Evolutionary conservation across 2,888 invertebrate genomes (phyloP).

Genomic region (Scaptomyza reducta): DNA sequence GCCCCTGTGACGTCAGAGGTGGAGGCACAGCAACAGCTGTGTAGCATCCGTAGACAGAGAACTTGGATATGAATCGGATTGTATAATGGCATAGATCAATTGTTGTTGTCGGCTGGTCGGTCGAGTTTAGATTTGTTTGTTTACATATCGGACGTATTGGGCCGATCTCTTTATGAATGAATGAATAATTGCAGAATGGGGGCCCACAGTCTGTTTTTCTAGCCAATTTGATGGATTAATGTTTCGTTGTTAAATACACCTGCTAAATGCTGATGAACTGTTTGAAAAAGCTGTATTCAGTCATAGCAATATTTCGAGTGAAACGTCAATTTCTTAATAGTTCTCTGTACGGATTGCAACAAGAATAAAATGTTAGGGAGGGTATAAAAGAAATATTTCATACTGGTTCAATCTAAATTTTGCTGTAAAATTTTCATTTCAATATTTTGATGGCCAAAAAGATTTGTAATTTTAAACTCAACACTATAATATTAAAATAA

Average conservation of each 20-base stretch:
- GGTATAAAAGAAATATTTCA: no score
- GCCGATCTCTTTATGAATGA: constrained; percentile 76
- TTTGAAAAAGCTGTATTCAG: constrained; percentile 5
- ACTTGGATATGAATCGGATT: constrained; percentile 21
- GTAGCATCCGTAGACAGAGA: constrained; percentile 35
- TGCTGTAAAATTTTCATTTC: no score
- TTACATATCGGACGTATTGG: constrained; percentile 54
- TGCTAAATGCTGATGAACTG: constrained; percentile 17
- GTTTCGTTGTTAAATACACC: constrained; percentile 17
- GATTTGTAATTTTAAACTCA: no score
- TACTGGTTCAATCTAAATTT: no score
- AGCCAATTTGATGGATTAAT: constrained; percentile 67
- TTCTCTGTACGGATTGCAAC: no score
- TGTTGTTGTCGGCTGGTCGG: constrained; percentile 61
- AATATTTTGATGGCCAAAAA: no score
- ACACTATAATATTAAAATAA: no score
- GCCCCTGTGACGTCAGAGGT: constrained; percentile 47
- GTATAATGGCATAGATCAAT: constrained; percentile 66
- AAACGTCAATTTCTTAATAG: no score
- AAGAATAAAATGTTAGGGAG: no score
- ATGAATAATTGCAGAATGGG: constrained; percentile 71
- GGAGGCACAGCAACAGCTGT: constrained; percentile 28
- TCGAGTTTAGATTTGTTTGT: constrained; percentile 64
- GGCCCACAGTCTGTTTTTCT: constrained; percentile 39
- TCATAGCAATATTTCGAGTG: constrained; percentile 5